Evolutionary conservation across 2,888 invertebrate genomes (phyloP), one percentile per base, ranked within the genome.

Genomic region (Nomada lathburiana): DNA sequence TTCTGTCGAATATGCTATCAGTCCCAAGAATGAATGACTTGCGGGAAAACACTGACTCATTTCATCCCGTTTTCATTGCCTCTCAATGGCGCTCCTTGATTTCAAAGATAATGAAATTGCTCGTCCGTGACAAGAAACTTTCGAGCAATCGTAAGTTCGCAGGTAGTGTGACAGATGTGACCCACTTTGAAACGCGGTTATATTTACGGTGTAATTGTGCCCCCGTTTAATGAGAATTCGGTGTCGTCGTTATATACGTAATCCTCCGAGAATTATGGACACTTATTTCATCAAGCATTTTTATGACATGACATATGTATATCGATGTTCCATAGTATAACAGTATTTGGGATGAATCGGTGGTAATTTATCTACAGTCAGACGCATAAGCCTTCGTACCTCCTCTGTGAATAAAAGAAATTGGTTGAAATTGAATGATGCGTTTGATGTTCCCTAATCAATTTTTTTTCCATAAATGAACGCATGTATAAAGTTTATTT

Each of bases 181-280:
- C 84, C 86, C 69, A 84, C 82, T 86, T 82, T 23, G 20, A 52
- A 79, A 65, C 60, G 23, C 67, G 75, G 72, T 76, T 71, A 76
- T 42, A 20, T 67, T 65, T 59, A 16, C 59, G 18, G 26, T 23
- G 65, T 76, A 77, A 81, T 69, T 47, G 57, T 29, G 29, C 11
- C 68, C 36, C 53, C 5, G 26, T 26, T 73, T 72, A 29, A 76
- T 36, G 62, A 11, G 59, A 29, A 60, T 60, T 75, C 29, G 59
- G 18, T 62, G 26, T 23, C 50, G 16, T 2, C 26, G n/a, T 44
- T 57, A 52, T 53, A 18, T 11, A 16, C 44, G 10, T 23, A 42
- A 67, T 60, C 29, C 2, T 23, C 1, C 16, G 4, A 29, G 20
- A 50, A 23, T 16, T 50, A 36, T 20, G 36, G 36, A 36, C 0